These are phyloP conservation scores for Nansenia antarctica DNA, from an alignment of 2,113 vertebrate genomes.

Conservation along the genomic window DNA sequence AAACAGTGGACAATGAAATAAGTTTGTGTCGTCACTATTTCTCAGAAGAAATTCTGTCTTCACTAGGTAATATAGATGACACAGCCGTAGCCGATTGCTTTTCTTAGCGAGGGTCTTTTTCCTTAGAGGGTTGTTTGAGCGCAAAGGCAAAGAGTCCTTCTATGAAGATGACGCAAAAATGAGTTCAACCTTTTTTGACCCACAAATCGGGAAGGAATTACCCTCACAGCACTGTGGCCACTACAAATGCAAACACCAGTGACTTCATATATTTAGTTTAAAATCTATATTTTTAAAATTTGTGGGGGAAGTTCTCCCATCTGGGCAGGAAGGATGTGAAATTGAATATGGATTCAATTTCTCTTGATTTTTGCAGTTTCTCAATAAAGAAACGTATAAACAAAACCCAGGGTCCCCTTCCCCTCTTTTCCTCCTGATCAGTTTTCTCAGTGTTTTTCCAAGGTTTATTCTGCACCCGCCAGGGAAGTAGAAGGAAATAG, in stretches of 20 bases:
- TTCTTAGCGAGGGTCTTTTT: constrained; percentile 18
- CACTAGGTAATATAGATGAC: constrained; percentile 30
- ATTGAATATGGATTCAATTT: constrained; percentile 62
- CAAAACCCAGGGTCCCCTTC: constrained; percentile 37
- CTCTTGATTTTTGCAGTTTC: constrained; percentile 50
- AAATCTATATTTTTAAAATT: no score
- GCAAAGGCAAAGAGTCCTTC: constrained; percentile 36
- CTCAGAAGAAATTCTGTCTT: constrained; percentile 12
- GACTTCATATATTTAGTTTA: constrained; percentile 66
- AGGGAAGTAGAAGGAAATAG: constrained; percentile 55
- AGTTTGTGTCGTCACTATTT: background rate
- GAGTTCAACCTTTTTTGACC: constrained; percentile 36
- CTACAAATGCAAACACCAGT: constrained; percentile 29
- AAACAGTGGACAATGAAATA: background rate
- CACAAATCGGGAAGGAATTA: constrained; percentile 49
- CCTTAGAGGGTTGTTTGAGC: no score
- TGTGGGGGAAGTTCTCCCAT: constrained; percentile 54
- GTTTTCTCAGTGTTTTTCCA: constrained; percentile 62
- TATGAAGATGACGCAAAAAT: constrained; percentile 42
- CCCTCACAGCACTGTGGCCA: no score
- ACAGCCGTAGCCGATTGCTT: constrained; percentile 10
- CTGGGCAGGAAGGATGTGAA: constrained; percentile 63
- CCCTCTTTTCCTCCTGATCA: constrained; percentile 9
- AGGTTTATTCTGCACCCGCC: constrained; percentile 43
- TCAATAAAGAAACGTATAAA: constrained; percentile 58